Conservation (phyloP, 2,888 invertebrate species). For the Chloroclystis v-ata region DNA sequence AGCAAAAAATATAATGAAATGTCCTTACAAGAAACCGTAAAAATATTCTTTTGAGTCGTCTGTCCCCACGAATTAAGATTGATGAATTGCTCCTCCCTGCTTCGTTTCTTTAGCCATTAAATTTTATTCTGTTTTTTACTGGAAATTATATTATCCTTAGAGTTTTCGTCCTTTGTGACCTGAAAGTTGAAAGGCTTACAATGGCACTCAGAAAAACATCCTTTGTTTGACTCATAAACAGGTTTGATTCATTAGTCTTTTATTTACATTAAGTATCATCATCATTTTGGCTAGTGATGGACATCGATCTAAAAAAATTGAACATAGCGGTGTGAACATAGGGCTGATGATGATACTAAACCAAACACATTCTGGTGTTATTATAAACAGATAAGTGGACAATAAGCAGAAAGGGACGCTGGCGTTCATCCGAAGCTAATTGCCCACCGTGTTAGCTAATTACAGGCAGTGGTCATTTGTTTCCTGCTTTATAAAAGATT, state of each 20-base stretch:
- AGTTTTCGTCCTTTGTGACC: slow-evolving; percentile 21
- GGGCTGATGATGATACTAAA: no score
- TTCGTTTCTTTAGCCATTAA: slow-evolving; percentile 30
- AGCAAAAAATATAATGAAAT: slow-evolving; percentile 41
- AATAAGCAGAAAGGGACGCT: slow-evolving; percentile 6
- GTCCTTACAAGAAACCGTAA: slow-evolving; percentile 37
- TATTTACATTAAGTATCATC: no score
- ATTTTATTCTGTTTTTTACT: slow-evolving; percentile 37
- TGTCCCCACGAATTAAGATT: slow-evolving; percentile 59
- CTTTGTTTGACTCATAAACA: slow-evolving; percentile 14
- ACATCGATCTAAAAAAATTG: no score
- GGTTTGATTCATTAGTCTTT: slow-evolving; percentile 11
- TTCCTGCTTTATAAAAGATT: slow-evolving; percentile 37
- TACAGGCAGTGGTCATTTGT: slow-evolving; percentile 37
- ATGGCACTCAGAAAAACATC: slow-evolving; percentile 18
- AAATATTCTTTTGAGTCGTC: slow-evolving; percentile 56
- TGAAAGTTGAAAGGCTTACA: slow-evolving; percentile 11
- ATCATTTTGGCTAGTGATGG: no score
- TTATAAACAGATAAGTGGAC: slow-evolving; percentile 22
- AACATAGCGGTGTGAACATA: no score
- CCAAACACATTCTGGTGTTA: no score
- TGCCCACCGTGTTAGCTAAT: slow-evolving; percentile 34
- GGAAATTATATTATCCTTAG: slow-evolving; percentile 25
- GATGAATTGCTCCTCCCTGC: slow-evolving; percentile 48
- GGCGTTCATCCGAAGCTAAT: slow-evolving; percentile 1